These are phyloP conservation scores for Mastigias papua DNA, from an alignment of 30 jellyfish, hydroid and myxozoan species.

Conservation along the genomic window DNA sequence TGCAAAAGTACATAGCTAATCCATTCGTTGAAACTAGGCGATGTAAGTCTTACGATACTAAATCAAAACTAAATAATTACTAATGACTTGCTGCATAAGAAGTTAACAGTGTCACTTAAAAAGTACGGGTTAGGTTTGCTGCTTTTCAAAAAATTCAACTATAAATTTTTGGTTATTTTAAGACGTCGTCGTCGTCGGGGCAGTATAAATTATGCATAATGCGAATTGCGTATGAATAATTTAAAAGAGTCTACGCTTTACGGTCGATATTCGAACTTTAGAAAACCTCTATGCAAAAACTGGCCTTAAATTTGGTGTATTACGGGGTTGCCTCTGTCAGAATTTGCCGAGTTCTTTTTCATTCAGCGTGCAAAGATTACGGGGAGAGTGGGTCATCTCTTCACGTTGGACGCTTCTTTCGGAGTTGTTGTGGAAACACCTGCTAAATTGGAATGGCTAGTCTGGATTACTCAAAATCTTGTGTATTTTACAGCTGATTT, in stretches of 20 bases:
- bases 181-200: background rate
- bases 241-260: slow-evolving; percentile 61
- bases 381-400: background rate
- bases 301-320: slow-evolving; percentile 1
- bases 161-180: slow-evolving; percentile 29
- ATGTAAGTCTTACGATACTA: too few relatives aligned
- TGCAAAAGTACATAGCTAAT: too few relatives aligned
- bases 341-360: background rate
- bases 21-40: too few relatives aligned
- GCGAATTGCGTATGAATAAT: slow-evolving; percentile 56
- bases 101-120: background rate
- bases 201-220: slow-evolving; percentile 66
- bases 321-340: background rate
- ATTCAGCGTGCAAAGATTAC: slow-evolving; percentile 1
- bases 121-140: background rate
- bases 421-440: slow-evolving; percentile 19
- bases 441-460: slow-evolving; percentile 26
- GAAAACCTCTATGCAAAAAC: slow-evolving; percentile 46
- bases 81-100: background rate
- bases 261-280: slow-evolving; percentile 40
- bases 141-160: background rate
- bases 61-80: too few relatives aligned
- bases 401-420: background rate
- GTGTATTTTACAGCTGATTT: slow-evolving; percentile 63
- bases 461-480: slow-evolving; percentile 48